phyloP scores from a whole-genome alignment of 2,888 invertebrate genomes.

The Eristalis pertinax region DNA sequence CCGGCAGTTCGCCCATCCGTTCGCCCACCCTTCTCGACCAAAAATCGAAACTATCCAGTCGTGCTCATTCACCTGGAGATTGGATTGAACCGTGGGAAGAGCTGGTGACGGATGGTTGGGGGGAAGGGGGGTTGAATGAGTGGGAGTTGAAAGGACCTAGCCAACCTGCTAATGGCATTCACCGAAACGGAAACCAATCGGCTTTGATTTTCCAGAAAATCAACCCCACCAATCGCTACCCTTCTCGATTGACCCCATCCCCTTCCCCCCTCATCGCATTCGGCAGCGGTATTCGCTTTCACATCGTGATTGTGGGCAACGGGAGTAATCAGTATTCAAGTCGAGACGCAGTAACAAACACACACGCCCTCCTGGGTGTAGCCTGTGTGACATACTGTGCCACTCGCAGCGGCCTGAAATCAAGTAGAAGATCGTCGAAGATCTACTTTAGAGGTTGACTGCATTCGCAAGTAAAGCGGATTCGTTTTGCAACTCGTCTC shows the following conservation, averaged over 20 bases:
- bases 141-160: slow-evolving; percentile 12
- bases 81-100: background rate
- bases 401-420: background rate
- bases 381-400: background rate
- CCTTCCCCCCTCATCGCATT: too few relatives aligned
- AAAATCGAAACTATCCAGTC: slow-evolving; percentile 20
- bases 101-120: background rate
- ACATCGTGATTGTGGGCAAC: slow-evolving; percentile 15
- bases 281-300: background rate
- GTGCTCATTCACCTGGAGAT: slow-evolving; percentile 8
- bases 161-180: slow-evolving; percentile 25
- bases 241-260: background rate
- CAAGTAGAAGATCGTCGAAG: background rate
- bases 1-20: background rate
- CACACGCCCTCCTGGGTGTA: slow-evolving; percentile 37
- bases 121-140: background rate
- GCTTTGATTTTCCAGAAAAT: slow-evolving; percentile 56
- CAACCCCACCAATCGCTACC: slow-evolving; percentile 24
- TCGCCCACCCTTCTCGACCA: background rate
- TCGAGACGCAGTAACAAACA: too few relatives aligned
- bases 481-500: background rate
- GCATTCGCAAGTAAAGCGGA: slow-evolving; percentile 46
- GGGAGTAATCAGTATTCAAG: slow-evolving; percentile 57
- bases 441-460: slow-evolving; percentile 46
- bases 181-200: slow-evolving; percentile 51